Percentiles rank a stretch among this genome's conserved stretches.
These are phyloP conservation scores for Nansenia antarctica DNA, from an alignment of 2,113 vertebrate species.

Conservation along the genomic window DNA sequence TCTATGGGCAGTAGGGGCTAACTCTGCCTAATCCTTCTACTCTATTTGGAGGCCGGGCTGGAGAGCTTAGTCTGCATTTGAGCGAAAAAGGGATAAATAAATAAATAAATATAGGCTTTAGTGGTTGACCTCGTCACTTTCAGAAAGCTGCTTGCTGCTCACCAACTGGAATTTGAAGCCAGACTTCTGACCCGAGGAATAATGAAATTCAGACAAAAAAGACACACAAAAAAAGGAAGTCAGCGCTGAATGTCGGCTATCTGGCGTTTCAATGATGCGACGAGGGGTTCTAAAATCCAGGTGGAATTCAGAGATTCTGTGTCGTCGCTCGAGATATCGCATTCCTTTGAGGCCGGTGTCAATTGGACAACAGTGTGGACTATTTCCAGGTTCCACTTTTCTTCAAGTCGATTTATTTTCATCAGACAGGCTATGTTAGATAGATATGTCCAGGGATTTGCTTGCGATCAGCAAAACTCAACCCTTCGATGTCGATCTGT, in stretches of 20 bases:
- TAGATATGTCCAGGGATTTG: background rate
- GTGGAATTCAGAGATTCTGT: background rate
- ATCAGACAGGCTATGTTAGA: too few species aligned
- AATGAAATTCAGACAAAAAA: slow-evolving; percentile 39
- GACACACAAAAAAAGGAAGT: background rate
- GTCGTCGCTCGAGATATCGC: slow-evolving; percentile 7
- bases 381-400: background rate
- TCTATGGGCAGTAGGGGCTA: slow-evolving; percentile 63
- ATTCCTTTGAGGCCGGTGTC: slow-evolving; percentile 17
- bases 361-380: background rate
- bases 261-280: slow-evolving; percentile 14
- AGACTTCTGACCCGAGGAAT: slow-evolving; percentile 48
- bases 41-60: slow-evolving; percentile 58
- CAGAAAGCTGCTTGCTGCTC: slow-evolving; percentile 44
- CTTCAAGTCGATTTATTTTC: too few species aligned
- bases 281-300: slow-evolving; percentile 16
- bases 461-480: background rate
- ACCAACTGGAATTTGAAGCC: slow-evolving; percentile 55
- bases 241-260: slow-evolving; percentile 12
- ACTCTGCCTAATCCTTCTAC: slow-evolving; percentile 71
- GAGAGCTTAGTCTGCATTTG: slow-evolving; percentile 65
- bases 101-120: slow-evolving; percentile 67
- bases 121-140: slow-evolving; percentile 67
- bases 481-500: background rate
- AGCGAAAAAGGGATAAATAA: slow-evolving; percentile 43